Evolutionary conservation across 2,113 vertebrate genomes (phyloP), one percentile per base, ranked within the genome.

Genomic region (Lophochroa leadbeateri): DNA sequence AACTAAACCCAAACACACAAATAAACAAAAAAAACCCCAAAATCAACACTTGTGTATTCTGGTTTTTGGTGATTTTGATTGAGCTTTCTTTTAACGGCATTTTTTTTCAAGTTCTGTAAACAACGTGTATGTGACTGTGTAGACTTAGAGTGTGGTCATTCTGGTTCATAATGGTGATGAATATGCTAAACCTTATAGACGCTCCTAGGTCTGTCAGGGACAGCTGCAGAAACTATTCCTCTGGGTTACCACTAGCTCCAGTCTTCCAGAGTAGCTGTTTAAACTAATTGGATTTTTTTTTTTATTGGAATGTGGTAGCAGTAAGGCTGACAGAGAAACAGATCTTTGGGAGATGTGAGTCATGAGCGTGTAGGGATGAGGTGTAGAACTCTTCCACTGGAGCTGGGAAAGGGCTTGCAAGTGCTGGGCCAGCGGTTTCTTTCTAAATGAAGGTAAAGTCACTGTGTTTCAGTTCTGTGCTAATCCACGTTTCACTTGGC

Each of bases 151-250:
- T 4, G 13, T 16, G 33, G 16, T 10, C 4, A 0, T 35, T 77
- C 15, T 57, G 46, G 18, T 47, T n/a, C 4, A 0, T 37, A n/a
- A 17, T 13, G 61, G n/a, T 53, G 58, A 16, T 0, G 1, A 25
- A 24, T 28, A 24, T 1, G 2, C 9, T 28, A 7, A 46, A 17
- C 14, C 6, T 35, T 13, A 11, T 2, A 16, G 37, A 5, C 1
- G 1, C 6, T 35, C 23, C 29, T 46, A n/a, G 28, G 15, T 23
- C 24, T 43, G 23, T 53, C 46, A 21, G 60, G 43, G 53, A 12
- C 16, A n/a, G 47, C 53, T 72, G 5, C 0, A 1, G 58, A 78
- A 18, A 9, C 37, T 55, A 0, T 63, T 85, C 28, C 47, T 35
- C 46, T 57, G 81, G 25, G 5, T 67, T 37, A 25, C 31, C 7